Evolutionary conservation across 2,888 invertebrate genomes (phyloP), one percentile per base, ranked within the genome.

Genomic region (Drosophila gaucha): DNA sequence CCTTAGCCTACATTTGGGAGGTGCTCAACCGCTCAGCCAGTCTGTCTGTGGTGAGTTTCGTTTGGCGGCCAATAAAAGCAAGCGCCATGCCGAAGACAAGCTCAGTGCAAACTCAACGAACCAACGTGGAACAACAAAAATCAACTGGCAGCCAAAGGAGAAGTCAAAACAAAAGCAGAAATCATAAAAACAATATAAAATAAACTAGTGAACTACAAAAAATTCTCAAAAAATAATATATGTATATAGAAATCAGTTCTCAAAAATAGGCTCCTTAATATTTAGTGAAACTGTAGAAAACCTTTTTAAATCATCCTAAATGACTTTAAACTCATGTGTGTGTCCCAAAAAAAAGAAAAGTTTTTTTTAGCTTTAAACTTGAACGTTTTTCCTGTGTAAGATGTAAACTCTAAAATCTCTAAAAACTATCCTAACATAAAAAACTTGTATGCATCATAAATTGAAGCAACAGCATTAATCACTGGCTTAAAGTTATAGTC

Each of bases 81-180:
- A 62, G 46, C 20, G 71, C 41, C 65, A 50, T 56, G 63, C 68
- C 67, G 60, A 67, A 69, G 55, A 55, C 41, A 20, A 62, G 78
- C 80, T 85, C 89, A 88, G 88, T 89, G 72, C 44, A 63, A 80
- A 87, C 70, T 75, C 86, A 85, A 78, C 85, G 58, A 76, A 72
- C 58, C 71, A 74, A 73, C 80, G 74, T 77, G 74, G 36, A 70
- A 84, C 80, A 83, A 69, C 78, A 60, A 18, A 59, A 59, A 54
- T 41, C 12, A 54, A 70, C 39, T 18, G 41, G 43, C 39, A 65
- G 24, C 43, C 38, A n/a, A 59, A 69, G 14, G 22, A 58, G 6
- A 10, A 60, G 26, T 57, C 33, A 47, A 51, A 46, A 51, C 47
- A 56, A 52, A 50, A 51, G 56, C 20, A 59, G 1, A 47, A 47